phyloP scores from a whole-genome alignment of 2,797 vertebrate species.

The Geotria australis region DNA sequence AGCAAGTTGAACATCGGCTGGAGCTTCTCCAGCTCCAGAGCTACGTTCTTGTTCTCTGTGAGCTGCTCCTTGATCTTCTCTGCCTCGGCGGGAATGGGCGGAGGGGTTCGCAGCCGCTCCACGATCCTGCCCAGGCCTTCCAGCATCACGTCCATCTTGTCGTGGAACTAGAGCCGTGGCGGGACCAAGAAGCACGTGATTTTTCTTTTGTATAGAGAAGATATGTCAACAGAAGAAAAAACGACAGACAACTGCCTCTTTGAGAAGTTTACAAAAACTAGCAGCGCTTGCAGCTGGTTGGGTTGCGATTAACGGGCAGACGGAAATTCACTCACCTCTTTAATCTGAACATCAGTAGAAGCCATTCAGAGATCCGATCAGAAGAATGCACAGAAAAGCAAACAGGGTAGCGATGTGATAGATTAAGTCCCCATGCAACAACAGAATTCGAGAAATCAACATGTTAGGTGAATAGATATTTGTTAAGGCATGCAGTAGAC shows the following conservation, averaged over 20 bases:
- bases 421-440: too few relatives aligned
- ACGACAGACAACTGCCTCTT: background rate
- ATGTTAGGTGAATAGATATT: too few relatives aligned
- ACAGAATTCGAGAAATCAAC: too few relatives aligned
- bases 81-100: slow-evolving; percentile 72
- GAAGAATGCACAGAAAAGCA: too few relatives aligned
- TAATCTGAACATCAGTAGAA: too few relatives aligned
- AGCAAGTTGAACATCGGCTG: slow-evolving; percentile 76
- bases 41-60: slow-evolving; percentile 46
- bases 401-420: too few relatives aligned
- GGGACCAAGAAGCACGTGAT: background rate
- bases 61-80: slow-evolving; percentile 96
- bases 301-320: too few relatives aligned
- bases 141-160: slow-evolving; percentile 92
- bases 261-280: background rate
- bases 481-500: too few relatives aligned
- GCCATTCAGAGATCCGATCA: too few relatives aligned
- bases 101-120: slow-evolving; percentile 47
- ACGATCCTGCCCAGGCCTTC: slow-evolving; percentile 61
- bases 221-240: background rate
- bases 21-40: slow-evolving; percentile 77
- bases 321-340: too few relatives aligned
- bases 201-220: too few relatives aligned
- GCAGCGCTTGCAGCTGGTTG: background rate
- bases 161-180: slow-evolving; percentile 41